A percentile compares a stretch with the other conserved stretches of the same genome.
Evolutionary conservation across 2,113 vertebrate genomes (phyloP).

Genomic region (Vombatus ursinus): DNA sequence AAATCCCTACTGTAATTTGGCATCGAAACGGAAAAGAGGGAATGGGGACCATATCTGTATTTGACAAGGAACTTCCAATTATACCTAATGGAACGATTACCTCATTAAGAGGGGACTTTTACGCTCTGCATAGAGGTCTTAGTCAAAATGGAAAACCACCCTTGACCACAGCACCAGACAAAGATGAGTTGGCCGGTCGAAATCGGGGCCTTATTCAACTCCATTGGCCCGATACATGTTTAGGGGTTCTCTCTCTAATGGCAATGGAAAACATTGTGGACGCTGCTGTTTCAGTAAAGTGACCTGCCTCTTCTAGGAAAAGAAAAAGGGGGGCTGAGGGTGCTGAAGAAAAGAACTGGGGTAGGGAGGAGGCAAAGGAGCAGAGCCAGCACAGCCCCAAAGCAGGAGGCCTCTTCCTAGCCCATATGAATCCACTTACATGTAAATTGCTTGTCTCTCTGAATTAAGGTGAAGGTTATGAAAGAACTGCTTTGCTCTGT

Average conservation of each 20-base stretch:
- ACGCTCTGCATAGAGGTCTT: constrained; percentile 69
- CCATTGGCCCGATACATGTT: constrained; percentile 83
- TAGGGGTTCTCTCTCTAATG: constrained; percentile 79
- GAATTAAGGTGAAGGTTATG: constrained; percentile 91
- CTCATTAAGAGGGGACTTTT: constrained; percentile 79
- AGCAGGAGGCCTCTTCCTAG: constrained; percentile 82
- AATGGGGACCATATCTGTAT: constrained; percentile 66
- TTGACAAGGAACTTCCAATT: constrained; percentile 80
- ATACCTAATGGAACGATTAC: constrained; percentile 78
- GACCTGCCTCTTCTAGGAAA: constrained; percentile 67
- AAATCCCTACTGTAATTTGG: constrained; percentile 82
- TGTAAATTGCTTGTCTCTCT: constrained; percentile 93
- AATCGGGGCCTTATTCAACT: constrained; percentile 79
- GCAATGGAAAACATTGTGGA: constrained; percentile 81
- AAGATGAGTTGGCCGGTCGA: constrained; percentile 70
- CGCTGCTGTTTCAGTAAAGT: constrained; percentile 78
- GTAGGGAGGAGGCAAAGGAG: constrained; percentile 78
- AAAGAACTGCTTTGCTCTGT: constrained; percentile 90
- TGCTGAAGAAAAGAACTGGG: constrained; percentile 9
- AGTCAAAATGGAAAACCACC: constrained; percentile 69
- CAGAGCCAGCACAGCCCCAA: constrained; percentile 45
- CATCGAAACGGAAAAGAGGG: constrained; percentile 72
- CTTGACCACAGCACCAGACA: constrained; percentile 72
- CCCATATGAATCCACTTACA: constrained; percentile 94
- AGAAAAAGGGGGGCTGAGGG: not conserved